These are phyloP conservation scores for Caenorhabditis auriculariae DNA, from an alignment of 2,888 invertebrate genomes.

Conservation along the genomic window DNA sequence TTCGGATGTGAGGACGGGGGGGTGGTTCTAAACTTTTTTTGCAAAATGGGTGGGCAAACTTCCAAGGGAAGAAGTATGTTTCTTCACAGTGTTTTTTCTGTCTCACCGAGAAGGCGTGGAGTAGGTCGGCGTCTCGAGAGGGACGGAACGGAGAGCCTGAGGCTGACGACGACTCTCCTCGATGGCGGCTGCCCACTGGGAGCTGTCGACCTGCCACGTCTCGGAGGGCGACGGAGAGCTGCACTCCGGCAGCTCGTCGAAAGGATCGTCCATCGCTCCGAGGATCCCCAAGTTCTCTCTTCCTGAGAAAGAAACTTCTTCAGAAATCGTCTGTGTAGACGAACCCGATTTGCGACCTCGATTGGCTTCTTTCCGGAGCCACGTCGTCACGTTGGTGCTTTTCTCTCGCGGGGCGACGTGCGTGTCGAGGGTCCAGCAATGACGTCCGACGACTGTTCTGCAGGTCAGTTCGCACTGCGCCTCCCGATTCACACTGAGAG, in stretches of 20 bases:
- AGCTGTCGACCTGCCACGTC: constrained; percentile 2
- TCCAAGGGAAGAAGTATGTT: too few relatives aligned
- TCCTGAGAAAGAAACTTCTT: constrained; percentile 3
- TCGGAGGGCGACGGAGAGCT: constrained; percentile 4
- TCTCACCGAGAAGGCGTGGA: too few relatives aligned
- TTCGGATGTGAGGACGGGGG: too few relatives aligned
- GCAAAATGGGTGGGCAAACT: too few relatives aligned
- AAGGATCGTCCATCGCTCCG: constrained; percentile 47
- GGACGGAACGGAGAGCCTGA: too few relatives aligned
- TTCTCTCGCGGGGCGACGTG: constrained; percentile 17
- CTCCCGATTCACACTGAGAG: constrained; percentile 27
- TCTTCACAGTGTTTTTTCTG: too few relatives aligned
- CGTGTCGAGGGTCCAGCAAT: constrained; percentile 47
- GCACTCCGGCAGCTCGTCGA: constrained; percentile 37
- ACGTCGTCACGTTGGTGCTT: constrained; percentile 37
- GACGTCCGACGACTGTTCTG: constrained; percentile 51
- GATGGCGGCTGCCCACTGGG: constrained; percentile 28
- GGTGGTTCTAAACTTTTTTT: too few relatives aligned
- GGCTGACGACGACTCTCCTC: constrained; percentile 36
- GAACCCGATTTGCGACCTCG: constrained; percentile 32
- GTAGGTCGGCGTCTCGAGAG: too few relatives aligned
- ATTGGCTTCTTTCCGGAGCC: constrained; percentile 43
- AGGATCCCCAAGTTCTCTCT: constrained; percentile 39
- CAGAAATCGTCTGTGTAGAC: too few relatives aligned
- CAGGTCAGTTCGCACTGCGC: constrained; percentile 37